These are phyloP conservation scores for Mionectes olivaceus DNA, from an alignment of 2,797 vertebrate species.

Conservation along the genomic window DNA sequence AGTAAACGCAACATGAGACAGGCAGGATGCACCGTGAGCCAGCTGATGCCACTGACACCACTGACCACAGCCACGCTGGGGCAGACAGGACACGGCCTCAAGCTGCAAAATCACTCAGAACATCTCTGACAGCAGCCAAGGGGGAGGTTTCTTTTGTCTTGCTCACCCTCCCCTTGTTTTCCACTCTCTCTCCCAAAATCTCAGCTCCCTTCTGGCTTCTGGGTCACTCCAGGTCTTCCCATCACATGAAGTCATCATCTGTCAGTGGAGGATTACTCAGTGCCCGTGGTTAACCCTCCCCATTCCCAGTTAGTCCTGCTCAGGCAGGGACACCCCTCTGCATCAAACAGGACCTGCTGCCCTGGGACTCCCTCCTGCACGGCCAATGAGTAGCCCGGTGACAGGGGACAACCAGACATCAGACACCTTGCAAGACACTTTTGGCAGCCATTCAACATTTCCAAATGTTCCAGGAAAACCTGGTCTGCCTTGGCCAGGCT, in stretches of 20 bases:
- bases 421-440: background rate
- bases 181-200: background rate
- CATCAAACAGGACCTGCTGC: background rate
- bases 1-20: background rate
- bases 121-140: background rate
- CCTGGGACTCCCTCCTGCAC: background rate
- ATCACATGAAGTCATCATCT: background rate
- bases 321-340: background rate
- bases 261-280: background rate
- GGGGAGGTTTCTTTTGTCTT: background rate
- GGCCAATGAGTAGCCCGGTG: background rate
- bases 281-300: background rate
- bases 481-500: background rate
- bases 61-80: background rate
- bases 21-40: background rate
- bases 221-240: background rate
- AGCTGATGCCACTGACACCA: background rate
- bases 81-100: rapidly evolving
- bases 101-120: background rate
- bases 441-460: background rate
- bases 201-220: background rate
- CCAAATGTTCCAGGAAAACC: background rate
- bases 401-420: background rate
- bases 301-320: background rate
- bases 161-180: background rate